Evolutionary conservation across 2,888 invertebrate genomes (phyloP).

Genomic region (Schizaphis graminum): DNA sequence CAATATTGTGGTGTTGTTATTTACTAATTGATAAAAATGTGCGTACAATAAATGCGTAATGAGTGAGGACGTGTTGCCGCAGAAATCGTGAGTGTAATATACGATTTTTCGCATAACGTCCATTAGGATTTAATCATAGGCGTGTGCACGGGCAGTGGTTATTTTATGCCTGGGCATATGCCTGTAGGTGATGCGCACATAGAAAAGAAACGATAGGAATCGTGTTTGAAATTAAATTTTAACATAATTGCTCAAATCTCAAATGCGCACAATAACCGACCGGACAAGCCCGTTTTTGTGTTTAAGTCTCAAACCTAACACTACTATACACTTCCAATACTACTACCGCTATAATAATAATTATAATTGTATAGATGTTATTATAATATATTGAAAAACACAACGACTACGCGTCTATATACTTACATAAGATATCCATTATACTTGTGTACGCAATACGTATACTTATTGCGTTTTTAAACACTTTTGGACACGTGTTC

Average conservation of each 20-base stretch:
- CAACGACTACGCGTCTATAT: neutral
- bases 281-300: constrained; percentile 16
- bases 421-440: neutral
- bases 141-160: neutral
- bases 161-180: constrained; percentile 51
- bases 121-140: constrained; percentile 38
- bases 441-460: neutral
- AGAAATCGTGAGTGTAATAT: constrained; percentile 6
- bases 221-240: constrained; percentile 58
- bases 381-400: neutral
- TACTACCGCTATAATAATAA: neutral
- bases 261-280: constrained; percentile 39
- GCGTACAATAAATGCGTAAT: neutral
- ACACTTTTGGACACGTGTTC: neutral
- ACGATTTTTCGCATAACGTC: constrained; percentile 23
- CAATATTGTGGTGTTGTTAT: neutral
- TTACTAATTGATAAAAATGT: neutral
- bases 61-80: constrained; percentile 35
- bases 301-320: neutral
- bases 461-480: neutral
- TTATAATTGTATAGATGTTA: neutral
- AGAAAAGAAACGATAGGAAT: constrained; percentile 28
- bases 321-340: neutral
- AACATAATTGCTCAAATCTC: constrained; percentile 31
- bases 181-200: neutral